Evolutionary conservation across 2,888 invertebrate species (phyloP).

Genomic region (Cantharis flavilabris): DNA sequence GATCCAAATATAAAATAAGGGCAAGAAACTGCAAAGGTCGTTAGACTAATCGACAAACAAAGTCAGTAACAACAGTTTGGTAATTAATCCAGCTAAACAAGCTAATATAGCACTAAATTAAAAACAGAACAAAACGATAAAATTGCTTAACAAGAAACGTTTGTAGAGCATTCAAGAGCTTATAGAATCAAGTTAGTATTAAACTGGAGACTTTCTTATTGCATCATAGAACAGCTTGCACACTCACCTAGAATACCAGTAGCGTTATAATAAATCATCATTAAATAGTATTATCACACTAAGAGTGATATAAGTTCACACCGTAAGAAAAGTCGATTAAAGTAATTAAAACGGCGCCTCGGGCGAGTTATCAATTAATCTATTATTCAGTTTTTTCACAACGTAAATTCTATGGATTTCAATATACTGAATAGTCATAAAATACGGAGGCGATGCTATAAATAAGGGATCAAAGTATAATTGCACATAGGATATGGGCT

Average conservation of each 20-base stretch:
- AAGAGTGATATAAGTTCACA: not conserved
- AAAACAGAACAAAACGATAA: not conserved
- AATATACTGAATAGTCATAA: too few relatives aligned
- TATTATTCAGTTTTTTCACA: not conserved
- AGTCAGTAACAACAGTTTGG: not conserved
- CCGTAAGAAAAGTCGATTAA: too few relatives aligned
- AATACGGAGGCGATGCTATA: too few relatives aligned
- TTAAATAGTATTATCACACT: not conserved
- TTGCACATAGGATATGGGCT: too few relatives aligned
- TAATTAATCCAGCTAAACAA: not conserved
- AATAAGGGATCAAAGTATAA: too few relatives aligned
- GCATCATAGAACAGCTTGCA: not conserved
- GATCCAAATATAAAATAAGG: not conserved
- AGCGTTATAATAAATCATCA: not conserved
- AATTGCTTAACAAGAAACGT: not conserved
- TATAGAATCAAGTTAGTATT: not conserved
- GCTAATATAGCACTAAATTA: not conserved
- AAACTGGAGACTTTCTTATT: not conserved
- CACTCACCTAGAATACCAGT: not conserved
- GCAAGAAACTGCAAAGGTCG: not conserved
- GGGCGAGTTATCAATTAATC: not conserved
- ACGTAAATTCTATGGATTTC: not conserved
- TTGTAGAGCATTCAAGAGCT: not conserved
- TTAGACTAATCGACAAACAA: not conserved
- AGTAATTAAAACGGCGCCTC: not conserved